Conservation (phyloP, 2,113 vertebrate genomes). For the Dolichallabes microphthalmus region DNA sequence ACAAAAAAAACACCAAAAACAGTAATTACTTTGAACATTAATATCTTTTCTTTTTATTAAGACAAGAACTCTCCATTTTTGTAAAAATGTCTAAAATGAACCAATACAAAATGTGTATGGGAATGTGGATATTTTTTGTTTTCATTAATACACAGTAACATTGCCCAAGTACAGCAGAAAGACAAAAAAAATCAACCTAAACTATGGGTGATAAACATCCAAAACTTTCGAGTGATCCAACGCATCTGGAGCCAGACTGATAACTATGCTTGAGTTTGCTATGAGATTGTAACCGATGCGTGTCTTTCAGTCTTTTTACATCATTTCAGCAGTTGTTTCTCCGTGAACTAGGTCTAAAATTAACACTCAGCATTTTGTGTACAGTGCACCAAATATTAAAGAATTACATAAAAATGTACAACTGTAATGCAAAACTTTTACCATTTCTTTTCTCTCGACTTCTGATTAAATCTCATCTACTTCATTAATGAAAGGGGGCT, state of each 20-base stretch:
- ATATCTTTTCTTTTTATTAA: conserved; percentile 84
- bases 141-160: conserved; percentile 79
- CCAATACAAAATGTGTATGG: conserved; percentile 84
- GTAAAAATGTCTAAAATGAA: conserved; percentile 87
- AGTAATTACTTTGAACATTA: conserved; percentile 75
- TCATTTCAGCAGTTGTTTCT: conserved; percentile 63
- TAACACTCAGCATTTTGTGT: conserved; percentile 73
- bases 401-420: conserved; percentile 76
- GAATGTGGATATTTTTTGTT: conserved; percentile 77
- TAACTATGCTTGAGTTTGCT: conserved; percentile 42
- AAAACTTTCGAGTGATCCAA: conserved; percentile 56
- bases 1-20: conserved; percentile 58
- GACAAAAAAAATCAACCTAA: conserved; percentile 73
- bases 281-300: conserved; percentile 60
- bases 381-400: conserved; percentile 78
- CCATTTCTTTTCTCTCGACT: conserved; percentile 56
- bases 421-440: conserved; percentile 70
- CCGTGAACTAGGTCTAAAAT: conserved; percentile 70
- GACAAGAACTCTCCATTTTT: conserved; percentile 83
- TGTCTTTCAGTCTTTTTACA: conserved; percentile 62
- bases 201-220: conserved; percentile 70
- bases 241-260: conserved; percentile 43
- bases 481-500: conserved; percentile 62
- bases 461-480: conserved; percentile 50
- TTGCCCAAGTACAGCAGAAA: conserved; percentile 80